Evolutionary conservation across 2,888 invertebrate species (phyloP).

Genomic region (Eubasilissa splendida): DNA sequence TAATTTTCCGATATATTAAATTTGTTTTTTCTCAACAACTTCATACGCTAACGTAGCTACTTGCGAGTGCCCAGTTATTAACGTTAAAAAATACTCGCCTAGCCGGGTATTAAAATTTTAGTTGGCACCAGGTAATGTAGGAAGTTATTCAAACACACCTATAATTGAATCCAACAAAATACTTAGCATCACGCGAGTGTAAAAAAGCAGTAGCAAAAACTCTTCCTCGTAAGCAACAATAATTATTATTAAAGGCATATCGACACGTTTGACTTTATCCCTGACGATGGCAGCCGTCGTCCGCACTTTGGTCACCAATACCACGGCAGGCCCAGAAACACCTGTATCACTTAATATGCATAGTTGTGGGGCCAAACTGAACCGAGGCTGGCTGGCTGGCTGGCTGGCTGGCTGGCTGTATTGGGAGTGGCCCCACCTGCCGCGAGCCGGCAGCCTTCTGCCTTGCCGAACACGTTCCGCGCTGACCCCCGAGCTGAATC

Average conservation of each 20-base stretch:
- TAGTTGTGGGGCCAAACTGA: not conserved
- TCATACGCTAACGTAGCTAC: too few species aligned
- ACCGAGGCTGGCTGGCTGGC: too few species aligned
- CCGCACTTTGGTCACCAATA: not conserved
- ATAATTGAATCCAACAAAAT: not conserved
- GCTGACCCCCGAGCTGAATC: conserved; percentile 8
- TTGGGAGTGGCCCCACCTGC: too few species aligned
- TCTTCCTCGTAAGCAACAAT: not conserved
- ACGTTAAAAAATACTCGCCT: too few species aligned
- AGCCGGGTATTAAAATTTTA: too few species aligned
- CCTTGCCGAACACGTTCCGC: conserved; percentile 11
- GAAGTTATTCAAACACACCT: not conserved
- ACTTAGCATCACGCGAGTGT: not conserved
- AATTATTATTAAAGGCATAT: not conserved
- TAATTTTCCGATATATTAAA: too few species aligned
- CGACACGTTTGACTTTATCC: not conserved
- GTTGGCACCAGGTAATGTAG: not conserved
- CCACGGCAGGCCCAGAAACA: not conserved
- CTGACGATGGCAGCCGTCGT: not conserved
- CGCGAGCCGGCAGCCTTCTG: not conserved
- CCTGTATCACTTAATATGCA: conserved; percentile 7
- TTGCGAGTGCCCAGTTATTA: too few species aligned
- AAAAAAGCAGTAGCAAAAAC: conserved; percentile 1
- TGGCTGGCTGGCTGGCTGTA: too few species aligned
- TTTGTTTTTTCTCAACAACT: too few species aligned